These are phyloP conservation scores for Podargus strigoides DNA, from an alignment of 2,797 vertebrate species.

Conservation along the genomic window DNA sequence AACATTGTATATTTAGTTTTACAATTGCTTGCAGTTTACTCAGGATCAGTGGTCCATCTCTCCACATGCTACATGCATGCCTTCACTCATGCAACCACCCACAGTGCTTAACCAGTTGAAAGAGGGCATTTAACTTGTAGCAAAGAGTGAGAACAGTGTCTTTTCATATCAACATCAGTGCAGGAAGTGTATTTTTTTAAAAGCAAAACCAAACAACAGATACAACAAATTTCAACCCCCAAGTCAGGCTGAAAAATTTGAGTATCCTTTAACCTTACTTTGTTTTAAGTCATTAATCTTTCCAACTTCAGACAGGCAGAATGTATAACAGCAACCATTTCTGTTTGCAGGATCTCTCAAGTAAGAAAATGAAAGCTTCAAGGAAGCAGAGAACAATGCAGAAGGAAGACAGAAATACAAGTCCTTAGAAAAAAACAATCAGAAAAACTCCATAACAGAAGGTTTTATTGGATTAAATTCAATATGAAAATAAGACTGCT, in stretches of 20 bases:
- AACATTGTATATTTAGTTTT: not conserved
- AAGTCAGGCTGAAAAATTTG: not conserved
- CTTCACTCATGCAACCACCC: not conserved
- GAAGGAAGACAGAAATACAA: not conserved
- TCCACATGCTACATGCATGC: not conserved
- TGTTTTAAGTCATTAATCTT: not conserved
- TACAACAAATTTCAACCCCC: not conserved
- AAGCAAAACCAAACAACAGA: too few species aligned
- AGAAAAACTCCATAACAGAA: not conserved
- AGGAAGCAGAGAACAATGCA: not conserved
- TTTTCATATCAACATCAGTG: not conserved
- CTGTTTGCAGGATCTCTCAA: not conserved
- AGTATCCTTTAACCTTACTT: not conserved
- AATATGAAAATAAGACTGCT: not conserved
- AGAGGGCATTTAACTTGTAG: too few species aligned
- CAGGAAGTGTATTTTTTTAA: not conserved
- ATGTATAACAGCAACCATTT: not conserved
- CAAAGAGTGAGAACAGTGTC: too few species aligned
- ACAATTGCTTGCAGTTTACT: not conserved
- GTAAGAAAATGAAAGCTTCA: not conserved
- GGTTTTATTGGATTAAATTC: slow-evolving; percentile 25
- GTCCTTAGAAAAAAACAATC: not conserved
- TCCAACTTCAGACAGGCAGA: not conserved
- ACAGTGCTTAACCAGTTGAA: not conserved
- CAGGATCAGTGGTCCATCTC: not conserved